Conservation (phyloP, 2,888 invertebrate species). For the Chromoteleia sp. region DNA sequence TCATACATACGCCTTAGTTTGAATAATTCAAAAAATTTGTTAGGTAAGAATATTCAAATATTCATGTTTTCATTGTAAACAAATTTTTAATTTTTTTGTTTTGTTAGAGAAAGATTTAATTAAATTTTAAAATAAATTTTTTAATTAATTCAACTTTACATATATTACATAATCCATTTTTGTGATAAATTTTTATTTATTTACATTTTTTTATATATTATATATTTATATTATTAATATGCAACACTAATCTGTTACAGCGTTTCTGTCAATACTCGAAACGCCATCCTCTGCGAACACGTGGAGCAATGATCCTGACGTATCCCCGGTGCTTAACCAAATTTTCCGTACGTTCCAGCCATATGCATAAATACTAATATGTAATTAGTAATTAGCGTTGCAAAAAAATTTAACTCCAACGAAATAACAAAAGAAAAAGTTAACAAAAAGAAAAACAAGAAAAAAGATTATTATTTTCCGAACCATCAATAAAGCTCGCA, state of each 20-base stretch:
- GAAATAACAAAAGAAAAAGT: slow-evolving; percentile 1
- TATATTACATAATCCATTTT: too few species aligned
- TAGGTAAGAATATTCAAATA: slow-evolving; percentile 84
- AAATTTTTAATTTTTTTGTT: not conserved
- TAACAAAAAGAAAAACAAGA: slow-evolving; percentile 2
- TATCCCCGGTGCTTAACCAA: slow-evolving; percentile 88
- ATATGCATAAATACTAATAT: slow-evolving; percentile 85
- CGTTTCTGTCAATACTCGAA: slow-evolving; percentile 89
- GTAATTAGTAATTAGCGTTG: slow-evolving; percentile 68
- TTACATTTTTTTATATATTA: too few species aligned
- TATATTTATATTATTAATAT: too few species aligned
- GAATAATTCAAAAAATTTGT: slow-evolving; percentile 88
- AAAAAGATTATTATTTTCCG: slow-evolving; percentile 29
- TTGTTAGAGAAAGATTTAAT: too few species aligned
- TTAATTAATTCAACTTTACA: too few species aligned
- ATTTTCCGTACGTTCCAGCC: slow-evolving; percentile 88
- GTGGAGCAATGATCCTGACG: slow-evolving; percentile 89
- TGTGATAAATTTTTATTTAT: too few species aligned
- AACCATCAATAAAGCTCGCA: slow-evolving; percentile 8
- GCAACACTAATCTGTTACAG: slow-evolving; percentile 83
- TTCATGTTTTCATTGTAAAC: not conserved
- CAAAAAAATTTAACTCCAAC: slow-evolving; percentile 32
- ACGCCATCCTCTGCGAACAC: slow-evolving; percentile 87
- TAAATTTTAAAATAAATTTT: slow-evolving; percentile 1
- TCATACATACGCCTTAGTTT: slow-evolving; percentile 88